phyloP scores from a whole-genome alignment of 2,797 vertebrate genomes.

The Phoebastria nigripes region DNA sequence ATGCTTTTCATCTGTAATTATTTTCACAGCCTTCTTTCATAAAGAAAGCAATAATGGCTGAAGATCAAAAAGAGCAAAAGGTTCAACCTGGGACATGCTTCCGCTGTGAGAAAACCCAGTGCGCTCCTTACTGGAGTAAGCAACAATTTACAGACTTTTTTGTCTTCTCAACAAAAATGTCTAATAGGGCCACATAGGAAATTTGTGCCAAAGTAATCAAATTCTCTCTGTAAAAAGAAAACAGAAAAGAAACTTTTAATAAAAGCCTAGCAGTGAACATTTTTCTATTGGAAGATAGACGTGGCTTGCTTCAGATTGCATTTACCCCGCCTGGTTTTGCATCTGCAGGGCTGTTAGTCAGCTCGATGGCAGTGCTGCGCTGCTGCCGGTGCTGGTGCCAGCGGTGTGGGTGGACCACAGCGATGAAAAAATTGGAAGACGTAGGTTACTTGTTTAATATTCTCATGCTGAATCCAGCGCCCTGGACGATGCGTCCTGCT shows the following conservation, averaged over 20 bases:
- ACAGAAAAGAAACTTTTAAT: neutral
- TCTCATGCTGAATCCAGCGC: neutral
- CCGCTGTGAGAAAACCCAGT: neutral
- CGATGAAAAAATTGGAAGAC: fast-evolving
- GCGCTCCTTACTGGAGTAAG: neutral
- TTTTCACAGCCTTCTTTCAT: neutral
- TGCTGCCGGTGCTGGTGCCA: fast-evolving
- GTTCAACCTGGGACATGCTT: neutral
- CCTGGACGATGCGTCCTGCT: fast-evolving
- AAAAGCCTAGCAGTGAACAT: fast-evolving
- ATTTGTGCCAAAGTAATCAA: neutral
- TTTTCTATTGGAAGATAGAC: fast-evolving
- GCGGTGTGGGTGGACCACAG: fast-evolving
- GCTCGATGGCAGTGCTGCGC: neutral
- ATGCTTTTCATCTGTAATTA: neutral
- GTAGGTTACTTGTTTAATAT: fast-evolving
- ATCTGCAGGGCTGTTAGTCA: fast-evolving
- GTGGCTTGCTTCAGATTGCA: fast-evolving
- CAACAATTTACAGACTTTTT: neutral
- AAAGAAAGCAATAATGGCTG: neutral
- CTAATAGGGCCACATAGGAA: neutral
- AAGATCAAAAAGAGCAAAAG: neutral
- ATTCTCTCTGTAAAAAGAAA: neutral
- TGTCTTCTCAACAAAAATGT: neutral
- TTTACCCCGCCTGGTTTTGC: fast-evolving